Percentiles rank a stretch among this genome's conserved stretches.
Evolutionary conservation across 2,797 vertebrate species (phyloP).

Genomic region (Sphenodon punctatus): DNA sequence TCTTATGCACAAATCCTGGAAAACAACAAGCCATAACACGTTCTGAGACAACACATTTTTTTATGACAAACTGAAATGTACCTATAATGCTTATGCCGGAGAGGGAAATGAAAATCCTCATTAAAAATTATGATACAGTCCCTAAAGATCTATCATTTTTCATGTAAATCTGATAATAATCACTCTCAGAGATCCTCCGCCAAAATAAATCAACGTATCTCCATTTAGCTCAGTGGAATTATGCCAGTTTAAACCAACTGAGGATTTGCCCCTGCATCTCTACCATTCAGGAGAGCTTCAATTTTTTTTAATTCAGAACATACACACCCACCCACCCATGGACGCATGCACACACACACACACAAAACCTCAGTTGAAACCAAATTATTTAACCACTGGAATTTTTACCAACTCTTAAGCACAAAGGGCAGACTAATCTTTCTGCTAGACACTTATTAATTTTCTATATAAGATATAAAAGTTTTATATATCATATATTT

Average conservation of each 20-base stretch:
- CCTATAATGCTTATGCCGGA: neutral
- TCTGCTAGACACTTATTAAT: neutral
- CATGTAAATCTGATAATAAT: too few species aligned
- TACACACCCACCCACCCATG: neutral
- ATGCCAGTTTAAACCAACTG: neutral
- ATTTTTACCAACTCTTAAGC: neutral
- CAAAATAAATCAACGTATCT: neutral
- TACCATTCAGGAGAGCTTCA: neutral
- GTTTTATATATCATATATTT: neutral
- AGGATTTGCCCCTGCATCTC: neutral
- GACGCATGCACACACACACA: neutral
- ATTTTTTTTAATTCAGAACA: neutral
- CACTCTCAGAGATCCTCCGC: neutral
- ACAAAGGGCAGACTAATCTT: neutral
- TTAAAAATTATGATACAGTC: neutral
- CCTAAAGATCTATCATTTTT: neutral
- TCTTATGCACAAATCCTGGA: too few species aligned
- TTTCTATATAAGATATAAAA: neutral
- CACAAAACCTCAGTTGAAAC: too few species aligned
- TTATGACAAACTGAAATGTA: neutral
- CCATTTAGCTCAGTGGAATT: neutral
- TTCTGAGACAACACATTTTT: too few species aligned
- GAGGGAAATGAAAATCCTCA: neutral
- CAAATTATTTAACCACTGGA: neutral
- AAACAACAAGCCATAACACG: too few species aligned